Evolutionary conservation across 2,797 vertebrate species (phyloP), one percentile per base, ranked within the genome.

Genomic region (Chelmon rostratus): DNA sequence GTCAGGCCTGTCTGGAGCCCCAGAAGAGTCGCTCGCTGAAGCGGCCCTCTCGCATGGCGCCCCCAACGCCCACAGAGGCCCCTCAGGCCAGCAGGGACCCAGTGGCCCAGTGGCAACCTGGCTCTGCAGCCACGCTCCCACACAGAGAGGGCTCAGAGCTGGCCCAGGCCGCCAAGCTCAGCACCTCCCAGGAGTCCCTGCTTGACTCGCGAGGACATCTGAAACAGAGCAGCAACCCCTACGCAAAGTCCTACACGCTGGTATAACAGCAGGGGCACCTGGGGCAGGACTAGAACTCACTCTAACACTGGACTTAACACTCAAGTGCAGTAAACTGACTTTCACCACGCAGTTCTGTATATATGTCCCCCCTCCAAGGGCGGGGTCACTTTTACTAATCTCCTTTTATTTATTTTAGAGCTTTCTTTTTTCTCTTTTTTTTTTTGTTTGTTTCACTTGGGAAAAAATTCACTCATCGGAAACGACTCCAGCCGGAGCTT

Each of bases 151-250:
- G 97, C 83, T 96, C 97, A 9, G 98, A 99, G 96, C 95, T 98
- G 92, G 97, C 96, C 90, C 98, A 98, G 94, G 97, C 97, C 54
- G 97, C 97, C 87, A 99, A 99, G 94, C 97, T 99, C 95, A 99
- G 98, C 96, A 98, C 97, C 95, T 99, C 98, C 90, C 98, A 99
- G 93, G 98, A 99, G 95, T 99, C 98, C 38, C 95, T 99, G 94
- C 97, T 99, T 91, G 98, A 99, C 97, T 98, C 98, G 11, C 94
- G 98, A 94, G 98, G 97, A 95, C 98, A 98, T 88, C 95, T 98
- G 86, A 99, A 99, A 97, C 96, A 94, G 92, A 97, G 94, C 91
- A 99, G 94, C 96, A 99, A 99, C 88, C 97, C 98, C 79, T 99
- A 99, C 95, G 96, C 98, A 93, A 99, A 99, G 92, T 99, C 98